Percentiles rank a stretch among this genome's conserved stretches.
These are phyloP conservation scores for Altica lythri DNA, from an alignment of 2,888 invertebrate species.

Conservation along the genomic window DNA sequence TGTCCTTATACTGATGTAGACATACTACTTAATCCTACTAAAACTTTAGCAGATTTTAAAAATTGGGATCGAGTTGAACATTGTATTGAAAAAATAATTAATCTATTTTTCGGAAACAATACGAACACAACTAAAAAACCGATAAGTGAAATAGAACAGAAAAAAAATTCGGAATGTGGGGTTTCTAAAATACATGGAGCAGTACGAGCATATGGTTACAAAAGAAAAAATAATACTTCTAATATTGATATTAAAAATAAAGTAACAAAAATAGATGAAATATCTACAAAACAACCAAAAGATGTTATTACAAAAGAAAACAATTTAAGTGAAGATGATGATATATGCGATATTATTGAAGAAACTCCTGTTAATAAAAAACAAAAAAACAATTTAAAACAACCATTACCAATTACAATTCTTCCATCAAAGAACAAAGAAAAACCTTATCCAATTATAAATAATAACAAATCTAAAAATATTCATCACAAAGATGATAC, in stretches of 20 bases:
- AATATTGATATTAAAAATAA: constrained; percentile 11
- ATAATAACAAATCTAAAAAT: background rate
- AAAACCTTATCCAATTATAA: no score
- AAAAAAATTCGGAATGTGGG: constrained; percentile 47
- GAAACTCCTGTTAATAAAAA: constrained; percentile 10
- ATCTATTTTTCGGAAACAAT: constrained; percentile 43
- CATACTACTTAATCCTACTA: constrained; percentile 59
- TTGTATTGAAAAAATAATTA: constrained; percentile 55
- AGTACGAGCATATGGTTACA: constrained; percentile 56
- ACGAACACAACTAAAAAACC: constrained; percentile 33
- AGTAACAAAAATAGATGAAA: background rate
- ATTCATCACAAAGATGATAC: constrained; percentile 7
- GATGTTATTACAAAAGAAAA: constrained; percentile 1
- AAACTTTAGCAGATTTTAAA: constrained; percentile 61
- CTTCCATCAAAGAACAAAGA: constrained; percentile 1
- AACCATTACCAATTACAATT: constrained; percentile 36
- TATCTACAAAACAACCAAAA: constrained; percentile 4
- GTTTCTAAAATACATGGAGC: constrained; percentile 52
- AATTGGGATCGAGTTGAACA: constrained; percentile 57
- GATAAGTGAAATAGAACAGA: constrained; percentile 29
- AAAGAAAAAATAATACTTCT: constrained; percentile 51
- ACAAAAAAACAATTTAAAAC: constrained; percentile 27
- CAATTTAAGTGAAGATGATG: constrained; percentile 9
- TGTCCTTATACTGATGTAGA: constrained; percentile 61
- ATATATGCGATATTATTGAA: constrained; percentile 26